Percentiles rank a stretch among this genome's conserved stretches.
These are phyloP conservation scores for Tupiocoris notatus DNA, from an alignment of 2,888 invertebrate genomes.

Conservation along the genomic window DNA sequence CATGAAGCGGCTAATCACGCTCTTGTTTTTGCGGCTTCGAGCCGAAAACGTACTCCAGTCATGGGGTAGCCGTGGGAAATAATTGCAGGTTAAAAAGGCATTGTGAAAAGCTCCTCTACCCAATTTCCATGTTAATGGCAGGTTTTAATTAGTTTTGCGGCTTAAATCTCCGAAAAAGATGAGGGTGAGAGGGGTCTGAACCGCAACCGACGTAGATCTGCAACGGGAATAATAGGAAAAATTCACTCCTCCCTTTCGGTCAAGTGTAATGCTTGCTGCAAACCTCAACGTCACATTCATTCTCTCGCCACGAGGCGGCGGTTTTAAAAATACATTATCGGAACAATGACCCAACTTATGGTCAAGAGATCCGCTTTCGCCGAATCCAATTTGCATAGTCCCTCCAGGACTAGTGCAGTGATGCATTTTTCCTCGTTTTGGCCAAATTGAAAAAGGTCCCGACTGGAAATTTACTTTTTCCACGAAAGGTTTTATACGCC, in stretches of 20 bases:
- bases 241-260: background rate
- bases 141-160: conserved; percentile 47
- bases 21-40: conserved; percentile 32
- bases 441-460: background rate
- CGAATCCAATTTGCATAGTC: conserved; percentile 36
- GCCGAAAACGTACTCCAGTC: background rate
- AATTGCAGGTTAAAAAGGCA: conserved; percentile 45
- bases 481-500: too few species aligned
- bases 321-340: conserved; percentile 41
- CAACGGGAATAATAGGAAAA: background rate
- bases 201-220: too few species aligned
- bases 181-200: background rate
- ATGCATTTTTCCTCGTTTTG: background rate
- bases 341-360: conserved; percentile 41
- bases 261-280: background rate
- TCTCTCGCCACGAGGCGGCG: conserved; percentile 33
- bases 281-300: background rate
- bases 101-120: conserved; percentile 34
- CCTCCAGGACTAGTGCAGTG: background rate
- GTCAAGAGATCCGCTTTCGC: conserved; percentile 25
- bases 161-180: conserved; percentile 29
- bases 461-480: background rate
- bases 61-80: conserved; percentile 20
- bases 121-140: conserved; percentile 47
- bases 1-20: conserved; percentile 27